Base-by-base conservation (phyloP, 2,113 vertebrate species). In the Puffinus mauretanicus region DNA sequence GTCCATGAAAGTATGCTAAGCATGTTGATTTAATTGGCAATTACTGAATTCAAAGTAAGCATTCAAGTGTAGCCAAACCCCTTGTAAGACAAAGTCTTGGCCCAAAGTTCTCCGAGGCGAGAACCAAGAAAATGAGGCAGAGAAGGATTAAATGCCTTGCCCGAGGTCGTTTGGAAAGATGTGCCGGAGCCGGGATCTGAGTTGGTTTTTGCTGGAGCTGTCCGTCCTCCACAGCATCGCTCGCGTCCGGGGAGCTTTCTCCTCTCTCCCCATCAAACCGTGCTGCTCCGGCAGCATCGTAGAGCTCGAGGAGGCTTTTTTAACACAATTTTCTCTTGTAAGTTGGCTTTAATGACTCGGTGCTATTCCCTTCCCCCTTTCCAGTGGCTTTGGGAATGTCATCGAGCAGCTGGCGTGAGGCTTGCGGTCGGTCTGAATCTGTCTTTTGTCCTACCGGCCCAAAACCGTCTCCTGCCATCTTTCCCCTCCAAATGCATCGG, bases 21-120 rank as follows among this genome's bases (percentile, higher is more conserved):
- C 92, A 61, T 94, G 94, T 95, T 96, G 96, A 65, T 88, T 95
- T 97, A 95, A 96, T 96, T 96, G 95, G 73, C 95, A 96, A 78
- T 96, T 93, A 78, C 70, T 84, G 84, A 71, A 71, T 94, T 96
- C 90, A 75, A 94, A 94, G 42, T 49, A 84, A 75, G 89, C 55
- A 34, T 70, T 86, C 80, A 26, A 94, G 80, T 92, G 94, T 42
- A 66, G 88, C 77, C 89, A 82, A 79, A 47, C 57, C 83, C 83
- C 55, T 75, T 26, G 55, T 66, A 94, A 80, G 86, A 61, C 71
- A 54, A 65, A 94, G 82, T 55, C 49, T 27, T 6, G 52, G 40
- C 86, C 81, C 61, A 21, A 71, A 81, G 77, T 40, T 44, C 85
- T 96, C 54, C 0, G 3, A 79, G 81, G 94, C 36, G 55, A 88